Conservation (phyloP, 2,113 vertebrate species). For the Marcusenius ussheri region DNA sequence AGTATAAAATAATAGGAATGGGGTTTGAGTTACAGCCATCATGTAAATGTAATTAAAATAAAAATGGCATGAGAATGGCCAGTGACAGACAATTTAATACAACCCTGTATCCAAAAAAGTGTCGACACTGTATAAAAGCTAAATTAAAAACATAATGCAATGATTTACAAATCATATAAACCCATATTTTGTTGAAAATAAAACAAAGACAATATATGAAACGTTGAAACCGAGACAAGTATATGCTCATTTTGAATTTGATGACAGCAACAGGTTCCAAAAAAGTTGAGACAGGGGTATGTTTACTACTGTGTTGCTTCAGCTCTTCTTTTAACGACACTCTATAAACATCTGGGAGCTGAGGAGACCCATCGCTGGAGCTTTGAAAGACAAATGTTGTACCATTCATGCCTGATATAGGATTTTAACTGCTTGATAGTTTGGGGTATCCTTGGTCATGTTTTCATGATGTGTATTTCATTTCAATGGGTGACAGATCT, state of each 20-base stretch:
- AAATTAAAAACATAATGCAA: neutral
- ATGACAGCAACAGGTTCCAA: neutral
- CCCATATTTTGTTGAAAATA: neutral
- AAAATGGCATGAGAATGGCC: neutral
- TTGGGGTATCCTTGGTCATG: neutral
- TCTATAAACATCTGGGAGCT: neutral
- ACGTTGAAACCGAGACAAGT: neutral
- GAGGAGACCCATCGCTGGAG: neutral
- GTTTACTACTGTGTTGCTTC: neutral
- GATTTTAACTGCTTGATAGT: neutral
- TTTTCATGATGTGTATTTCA: neutral
- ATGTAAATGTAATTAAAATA: neutral
- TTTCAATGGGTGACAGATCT: neutral
- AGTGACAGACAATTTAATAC: neutral
- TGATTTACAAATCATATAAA: neutral
- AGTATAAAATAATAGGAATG: neutral
- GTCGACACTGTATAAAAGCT: neutral
- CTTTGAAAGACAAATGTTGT: neutral
- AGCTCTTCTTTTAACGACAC: neutral
- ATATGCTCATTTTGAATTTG: neutral
- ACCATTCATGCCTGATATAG: neutral
- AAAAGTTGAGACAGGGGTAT: neutral
- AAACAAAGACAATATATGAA: neutral
- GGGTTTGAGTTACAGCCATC: neutral
- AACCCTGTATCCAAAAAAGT: neutral